phyloP scores from a whole-genome alignment of 1,140 invertebrate species.

The Grapholita molesta region DNA sequence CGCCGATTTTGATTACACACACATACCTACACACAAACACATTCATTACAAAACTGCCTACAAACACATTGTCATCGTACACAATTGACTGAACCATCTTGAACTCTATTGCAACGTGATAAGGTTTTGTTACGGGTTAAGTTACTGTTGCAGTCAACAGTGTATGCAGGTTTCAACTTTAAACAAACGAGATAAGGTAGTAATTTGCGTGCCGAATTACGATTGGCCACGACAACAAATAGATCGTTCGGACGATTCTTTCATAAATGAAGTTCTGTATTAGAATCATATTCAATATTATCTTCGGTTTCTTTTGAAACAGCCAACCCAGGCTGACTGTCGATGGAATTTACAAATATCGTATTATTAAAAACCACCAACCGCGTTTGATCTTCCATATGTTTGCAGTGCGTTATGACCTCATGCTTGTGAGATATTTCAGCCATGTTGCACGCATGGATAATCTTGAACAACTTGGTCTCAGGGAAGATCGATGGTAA shows the following conservation, averaged over 20 bases:
- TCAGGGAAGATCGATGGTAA: too few relatives aligned
- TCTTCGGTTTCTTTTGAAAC: neutral
- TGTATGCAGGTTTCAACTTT: neutral
- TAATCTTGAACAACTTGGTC: too few relatives aligned
- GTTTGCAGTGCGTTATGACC: too few relatives aligned
- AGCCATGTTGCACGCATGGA: too few relatives aligned
- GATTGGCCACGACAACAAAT: neutral
- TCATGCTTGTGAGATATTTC: too few relatives aligned
- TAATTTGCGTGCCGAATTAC: neutral
- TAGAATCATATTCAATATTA: neutral
- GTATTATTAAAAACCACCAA: too few relatives aligned
- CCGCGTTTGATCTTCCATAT: too few relatives aligned
- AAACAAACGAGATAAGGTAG: neutral
- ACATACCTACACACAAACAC: neutral
- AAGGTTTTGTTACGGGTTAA: neutral
- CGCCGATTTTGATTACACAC: constrained; percentile 11
- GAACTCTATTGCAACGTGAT: neutral
- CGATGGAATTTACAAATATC: too few relatives aligned
- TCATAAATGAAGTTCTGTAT: neutral
- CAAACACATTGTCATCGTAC: neutral
- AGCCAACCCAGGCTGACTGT: neutral
- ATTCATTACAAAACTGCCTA: neutral
- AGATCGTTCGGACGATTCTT: neutral
- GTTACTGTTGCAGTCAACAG: neutral
- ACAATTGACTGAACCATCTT: neutral